Conservation (phyloP, 1,140 invertebrate genomes). For the Pseudomyrmex gracilis region DNA sequence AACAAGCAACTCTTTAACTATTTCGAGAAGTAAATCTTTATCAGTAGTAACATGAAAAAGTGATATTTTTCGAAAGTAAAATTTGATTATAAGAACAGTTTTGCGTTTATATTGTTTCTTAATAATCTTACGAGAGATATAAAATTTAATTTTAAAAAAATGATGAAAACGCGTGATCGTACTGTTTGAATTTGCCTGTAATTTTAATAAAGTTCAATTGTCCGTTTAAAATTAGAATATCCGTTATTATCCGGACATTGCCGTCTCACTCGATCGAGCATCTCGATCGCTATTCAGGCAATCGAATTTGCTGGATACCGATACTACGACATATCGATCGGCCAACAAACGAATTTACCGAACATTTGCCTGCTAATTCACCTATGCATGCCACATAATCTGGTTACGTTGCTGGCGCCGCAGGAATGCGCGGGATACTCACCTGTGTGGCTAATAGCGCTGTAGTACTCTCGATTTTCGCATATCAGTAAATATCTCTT, state of each 20-base stretch:
- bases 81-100: neutral
- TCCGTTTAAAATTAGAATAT: constrained; percentile 6
- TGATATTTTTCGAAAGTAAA: neutral
- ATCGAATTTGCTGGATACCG: constrained; percentile 54
- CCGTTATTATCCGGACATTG: neutral
- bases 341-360: constrained; percentile 76
- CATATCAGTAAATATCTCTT: constrained; percentile 31
- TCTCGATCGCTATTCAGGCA: constrained; percentile 35
- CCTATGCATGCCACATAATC: constrained; percentile 77
- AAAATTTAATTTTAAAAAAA: too few relatives aligned
- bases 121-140: too few relatives aligned
- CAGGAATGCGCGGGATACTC: constrained; percentile 72
- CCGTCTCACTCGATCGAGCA: constrained; percentile 13
- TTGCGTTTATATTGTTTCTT: too few relatives aligned
- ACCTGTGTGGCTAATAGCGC: constrained; percentile 69
- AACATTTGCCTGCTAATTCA: constrained; percentile 79
- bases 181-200: too few relatives aligned
- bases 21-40: neutral
- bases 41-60: neutral
- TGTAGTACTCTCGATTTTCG: constrained; percentile 39
- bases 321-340: constrained; percentile 50
- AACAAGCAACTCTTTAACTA: neutral
- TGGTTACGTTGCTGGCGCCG: constrained; percentile 73
- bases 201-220: neutral
- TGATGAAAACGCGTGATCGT: too few relatives aligned